Conservation (phyloP, 2,797 vertebrate genomes). For the Bradypodion ventrale region DNA sequence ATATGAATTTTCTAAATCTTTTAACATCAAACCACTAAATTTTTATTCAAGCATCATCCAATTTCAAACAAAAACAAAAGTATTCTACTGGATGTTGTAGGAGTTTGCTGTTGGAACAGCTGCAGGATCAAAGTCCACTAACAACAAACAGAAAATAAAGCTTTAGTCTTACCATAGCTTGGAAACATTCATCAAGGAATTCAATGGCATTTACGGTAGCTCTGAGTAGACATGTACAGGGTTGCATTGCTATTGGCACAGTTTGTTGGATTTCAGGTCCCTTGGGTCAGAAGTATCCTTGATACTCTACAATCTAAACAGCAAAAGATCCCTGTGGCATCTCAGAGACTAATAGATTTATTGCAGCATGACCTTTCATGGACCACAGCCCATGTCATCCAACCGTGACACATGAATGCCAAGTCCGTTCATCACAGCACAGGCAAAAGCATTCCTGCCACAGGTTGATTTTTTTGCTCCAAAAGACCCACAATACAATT, state of each 20-base stretch:
- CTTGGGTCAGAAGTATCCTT: background rate
- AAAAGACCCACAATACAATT: background rate
- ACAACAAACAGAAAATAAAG: background rate
- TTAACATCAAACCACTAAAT: background rate
- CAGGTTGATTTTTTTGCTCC: background rate
- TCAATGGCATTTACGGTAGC: background rate
- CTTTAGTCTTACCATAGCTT: background rate
- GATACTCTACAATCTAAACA: background rate
- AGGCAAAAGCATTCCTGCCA: background rate
- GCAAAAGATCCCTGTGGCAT: background rate
- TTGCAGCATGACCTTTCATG: background rate
- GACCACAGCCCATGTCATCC: background rate
- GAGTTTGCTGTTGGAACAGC: background rate
- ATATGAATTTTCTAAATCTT: background rate
- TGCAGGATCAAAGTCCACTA: background rate
- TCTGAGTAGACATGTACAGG: background rate
- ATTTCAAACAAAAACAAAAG: background rate
- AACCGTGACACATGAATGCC: background rate
- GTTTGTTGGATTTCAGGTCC: background rate
- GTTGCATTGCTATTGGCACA: too few relatives aligned
- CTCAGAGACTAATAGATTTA: background rate
- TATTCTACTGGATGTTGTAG: background rate
- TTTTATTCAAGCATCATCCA: background rate
- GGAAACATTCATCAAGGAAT: background rate
- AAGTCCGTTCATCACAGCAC: too few relatives aligned